Percentiles rank a stretch among this genome's conserved stretches.
These are phyloP conservation scores for Exocentrus adspersus DNA, from an alignment of 2,888 invertebrate species.

Conservation along the genomic window DNA sequence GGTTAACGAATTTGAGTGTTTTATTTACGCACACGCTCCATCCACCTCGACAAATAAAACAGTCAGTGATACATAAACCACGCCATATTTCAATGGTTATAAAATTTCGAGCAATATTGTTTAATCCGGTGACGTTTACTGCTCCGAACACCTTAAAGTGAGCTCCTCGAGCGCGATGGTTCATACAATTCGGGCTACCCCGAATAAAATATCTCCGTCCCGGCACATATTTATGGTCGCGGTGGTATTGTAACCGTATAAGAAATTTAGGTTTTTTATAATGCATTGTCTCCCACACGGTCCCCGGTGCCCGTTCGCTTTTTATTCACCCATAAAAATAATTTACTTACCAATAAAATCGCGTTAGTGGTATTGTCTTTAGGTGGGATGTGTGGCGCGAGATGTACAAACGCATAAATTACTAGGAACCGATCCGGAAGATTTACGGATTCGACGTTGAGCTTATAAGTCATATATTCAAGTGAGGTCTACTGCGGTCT, in stretches of 20 bases:
- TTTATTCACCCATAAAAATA: conserved; percentile 40
- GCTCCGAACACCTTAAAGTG: not conserved
- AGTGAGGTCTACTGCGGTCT: not conserved
- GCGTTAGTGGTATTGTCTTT: conserved; percentile 26
- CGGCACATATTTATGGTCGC: conserved; percentile 34
- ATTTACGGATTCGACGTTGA: not conserved
- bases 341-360: conserved; percentile 37
- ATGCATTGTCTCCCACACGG: conserved; percentile 40
- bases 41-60: not conserved
- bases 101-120: not conserved
- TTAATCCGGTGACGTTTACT: not conserved
- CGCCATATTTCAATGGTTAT: not conserved
- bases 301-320: conserved; percentile 35
- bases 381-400: conserved; percentile 6
- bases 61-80: not conserved
- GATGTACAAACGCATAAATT: not conserved
- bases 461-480: not conserved
- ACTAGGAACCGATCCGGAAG: not conserved
- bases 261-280: conserved; percentile 42
- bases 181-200: not conserved
- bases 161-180: not conserved
- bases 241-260: conserved; percentile 34
- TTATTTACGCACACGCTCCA: too few species aligned
- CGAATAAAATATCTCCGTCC: conserved; percentile 35
- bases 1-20: too few species aligned